Evolutionary conservation across 2,113 vertebrate species (phyloP), one percentile per base, ranked within the genome.

Genomic region (Chlorodrepanis virens): DNA sequence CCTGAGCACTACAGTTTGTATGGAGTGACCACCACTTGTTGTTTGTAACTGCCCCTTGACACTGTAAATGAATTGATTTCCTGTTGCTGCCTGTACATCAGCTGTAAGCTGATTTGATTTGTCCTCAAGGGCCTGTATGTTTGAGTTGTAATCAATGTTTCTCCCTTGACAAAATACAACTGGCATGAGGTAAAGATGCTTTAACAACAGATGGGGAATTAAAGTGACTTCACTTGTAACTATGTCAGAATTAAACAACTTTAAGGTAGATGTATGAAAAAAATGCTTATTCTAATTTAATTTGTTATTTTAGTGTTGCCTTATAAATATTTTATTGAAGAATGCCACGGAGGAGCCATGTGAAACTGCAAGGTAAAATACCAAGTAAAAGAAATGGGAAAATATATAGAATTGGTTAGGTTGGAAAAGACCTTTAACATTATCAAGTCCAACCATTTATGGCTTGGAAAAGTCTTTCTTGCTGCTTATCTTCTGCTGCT

Each of bases 301-400:
- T 97, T 97, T 97, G 69, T 97, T 92, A 50, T 97, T 98, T 95
- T 93, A 99, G 99, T 97, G 97, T 96, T 99, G 98, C 97, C 98
- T 99, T 97, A 97, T 99, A 97, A 98, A 98, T 97, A 98, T 98
- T 95, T 98, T 99, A 90, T 93, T 99, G 93, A 99, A 98, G 97
- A 99, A 98, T 3, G 99, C 99, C 86, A 98, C 98, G 40, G 99
- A 98, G 89, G 99, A 99, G 91, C 98, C 98, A 90, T 98, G 96
- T 98, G 99, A 99, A 98, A 98, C 97, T 89, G 98, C 99, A 97
- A 99, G 99, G 99, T 99, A 98, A 84, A 97, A 90, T 93, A 67
- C 3, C 14, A 23, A 94, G 75, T 83, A 37, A 87, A 91, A 95
- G 65, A 54, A 92, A 29, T 20, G 70, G 64, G 47, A 83, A 88